Conservation (phyloP, 2,888 invertebrate genomes). For the Tribolium freemani region DNA sequence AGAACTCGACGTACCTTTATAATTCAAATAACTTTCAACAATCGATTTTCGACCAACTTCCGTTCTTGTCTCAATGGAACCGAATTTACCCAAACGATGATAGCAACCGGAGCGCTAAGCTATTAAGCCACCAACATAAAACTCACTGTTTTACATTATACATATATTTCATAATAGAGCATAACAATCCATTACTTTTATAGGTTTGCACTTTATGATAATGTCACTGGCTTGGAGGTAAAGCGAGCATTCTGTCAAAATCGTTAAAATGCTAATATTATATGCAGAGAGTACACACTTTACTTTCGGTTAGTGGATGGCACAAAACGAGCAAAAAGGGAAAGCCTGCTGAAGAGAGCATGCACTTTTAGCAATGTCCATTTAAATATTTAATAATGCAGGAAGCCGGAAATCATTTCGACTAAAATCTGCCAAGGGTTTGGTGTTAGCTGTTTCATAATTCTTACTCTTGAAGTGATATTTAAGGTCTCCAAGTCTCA, state of each 20-base stretch:
- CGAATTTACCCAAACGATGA: conserved; percentile 3
- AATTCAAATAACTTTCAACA: conserved; percentile 37
- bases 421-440: background rate
- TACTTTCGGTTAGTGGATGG: background rate
- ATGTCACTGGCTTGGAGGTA: conserved; percentile 17
- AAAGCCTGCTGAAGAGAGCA: background rate
- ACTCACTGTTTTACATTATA: conserved; percentile 23
- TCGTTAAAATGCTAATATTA: conserved; percentile 35
- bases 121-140: conserved; percentile 20
- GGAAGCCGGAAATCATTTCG: background rate
- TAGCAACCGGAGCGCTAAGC: conserved; percentile 11
- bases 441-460: conserved; percentile 12
- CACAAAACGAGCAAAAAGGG: conserved; percentile 1
- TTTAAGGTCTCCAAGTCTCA: conserved; percentile 57
- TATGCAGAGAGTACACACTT: conserved; percentile 19
- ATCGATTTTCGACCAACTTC: conserved; percentile 16
- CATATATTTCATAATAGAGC: conserved; percentile 14
- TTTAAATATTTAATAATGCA: background rate
- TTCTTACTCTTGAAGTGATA: conserved; percentile 53
- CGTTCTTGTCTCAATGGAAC: background rate
- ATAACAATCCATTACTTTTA: conserved; percentile 39
- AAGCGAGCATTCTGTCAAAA: conserved; percentile 25
- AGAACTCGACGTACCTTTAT: conserved; percentile 31
- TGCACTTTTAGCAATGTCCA: background rate
- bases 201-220: conserved; percentile 38